These are phyloP conservation scores for Silvanus unidentatus DNA, from an alignment of 2,888 invertebrate species.

Conservation along the genomic window DNA sequence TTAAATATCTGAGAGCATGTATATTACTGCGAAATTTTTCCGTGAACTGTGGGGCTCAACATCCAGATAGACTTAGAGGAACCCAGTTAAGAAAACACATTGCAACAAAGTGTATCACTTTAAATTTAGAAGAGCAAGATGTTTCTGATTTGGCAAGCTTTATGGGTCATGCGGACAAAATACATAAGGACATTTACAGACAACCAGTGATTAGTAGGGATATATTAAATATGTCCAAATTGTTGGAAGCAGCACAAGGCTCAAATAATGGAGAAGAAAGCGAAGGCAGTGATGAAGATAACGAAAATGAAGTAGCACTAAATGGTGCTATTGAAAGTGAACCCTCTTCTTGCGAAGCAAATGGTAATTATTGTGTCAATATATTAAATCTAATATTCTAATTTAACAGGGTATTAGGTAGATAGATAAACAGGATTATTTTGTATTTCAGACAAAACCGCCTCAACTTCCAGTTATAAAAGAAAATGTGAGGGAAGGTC, in stretches of 20 bases:
- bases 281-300: not conserved
- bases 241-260: constrained; percentile 17
- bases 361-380: too few relatives aligned
- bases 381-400: too few relatives aligned
- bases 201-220: constrained; percentile 17
- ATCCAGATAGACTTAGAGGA: constrained; percentile 17
- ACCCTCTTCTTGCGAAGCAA: too few relatives aligned
- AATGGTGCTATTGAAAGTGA: too few relatives aligned
- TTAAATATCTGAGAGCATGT: constrained; percentile 22
- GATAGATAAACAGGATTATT: too few relatives aligned
- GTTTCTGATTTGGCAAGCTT: constrained; percentile 13
- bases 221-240: constrained; percentile 17
- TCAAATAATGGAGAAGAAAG: not conserved
- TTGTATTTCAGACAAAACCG: too few relatives aligned
- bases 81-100: constrained; percentile 23
- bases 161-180: not conserved
- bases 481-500: too few relatives aligned
- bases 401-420: too few relatives aligned
- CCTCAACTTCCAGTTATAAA: too few relatives aligned
- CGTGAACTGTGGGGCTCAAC: constrained; percentile 17
- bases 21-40: constrained; percentile 22
- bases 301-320: too few relatives aligned
- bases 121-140: constrained; percentile 19
- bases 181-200: constrained; percentile 15
- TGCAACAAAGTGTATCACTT: constrained; percentile 20